These are phyloP conservation scores for Polypterus bichir DNA, from an alignment of 2,113 vertebrate genomes.

Conservation along the genomic window DNA sequence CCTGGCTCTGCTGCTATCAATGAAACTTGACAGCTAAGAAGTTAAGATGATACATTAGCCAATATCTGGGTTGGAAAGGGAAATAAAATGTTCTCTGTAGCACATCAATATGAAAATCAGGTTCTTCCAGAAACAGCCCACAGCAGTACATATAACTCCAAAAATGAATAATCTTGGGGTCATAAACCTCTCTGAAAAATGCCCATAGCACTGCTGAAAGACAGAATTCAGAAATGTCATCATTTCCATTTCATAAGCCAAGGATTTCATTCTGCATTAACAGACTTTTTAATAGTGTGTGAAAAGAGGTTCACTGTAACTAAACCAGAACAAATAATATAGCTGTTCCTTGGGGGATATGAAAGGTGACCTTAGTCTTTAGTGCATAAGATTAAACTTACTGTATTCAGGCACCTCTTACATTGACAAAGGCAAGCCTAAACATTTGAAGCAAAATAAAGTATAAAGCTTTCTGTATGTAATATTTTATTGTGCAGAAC, in stretches of 20 bases:
- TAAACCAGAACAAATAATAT: constrained; percentile 47
- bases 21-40: constrained; percentile 50
- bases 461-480: too few species aligned
- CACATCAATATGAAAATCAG: constrained; percentile 67
- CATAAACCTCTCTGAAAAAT: constrained; percentile 48
- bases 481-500: too few species aligned
- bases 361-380: constrained; percentile 51
- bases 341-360: constrained; percentile 18
- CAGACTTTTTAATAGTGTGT: constrained; percentile 52
- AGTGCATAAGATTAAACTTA: constrained; percentile 48
- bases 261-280: constrained; percentile 39
- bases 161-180: constrained; percentile 58
- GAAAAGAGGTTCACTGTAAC: constrained; percentile 42
- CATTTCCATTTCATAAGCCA: constrained; percentile 43
- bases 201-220: constrained; percentile 41
- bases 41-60: constrained; percentile 62
- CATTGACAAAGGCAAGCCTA: constrained; percentile 18
- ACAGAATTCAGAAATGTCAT: constrained; percentile 48
- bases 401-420: constrained; percentile 31
- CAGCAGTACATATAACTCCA: constrained; percentile 43
- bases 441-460: too few species aligned
- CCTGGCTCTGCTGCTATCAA: constrained; percentile 49
- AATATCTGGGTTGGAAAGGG: constrained; percentile 52
- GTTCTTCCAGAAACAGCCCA: constrained; percentile 48
- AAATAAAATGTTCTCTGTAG: constrained; percentile 25